Conservation (phyloP, 2,888 invertebrate species). For the Caenorhabditis sulstoni region DNA sequence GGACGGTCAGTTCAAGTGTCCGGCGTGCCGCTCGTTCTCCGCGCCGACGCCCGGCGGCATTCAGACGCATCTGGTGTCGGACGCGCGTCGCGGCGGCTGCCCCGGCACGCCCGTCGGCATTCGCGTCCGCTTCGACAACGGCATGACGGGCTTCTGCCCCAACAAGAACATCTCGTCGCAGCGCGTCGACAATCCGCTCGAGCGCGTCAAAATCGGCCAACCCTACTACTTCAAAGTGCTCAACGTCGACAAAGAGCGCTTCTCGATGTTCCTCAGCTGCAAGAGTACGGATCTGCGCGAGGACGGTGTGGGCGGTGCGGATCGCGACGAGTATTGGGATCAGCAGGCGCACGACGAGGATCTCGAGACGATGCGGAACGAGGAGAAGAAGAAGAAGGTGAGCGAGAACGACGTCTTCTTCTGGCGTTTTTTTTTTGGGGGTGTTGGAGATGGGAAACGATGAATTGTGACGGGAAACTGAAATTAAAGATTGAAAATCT, state of each 20-base stretch:
- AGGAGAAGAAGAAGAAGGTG: slow-evolving; percentile 88
- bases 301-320: slow-evolving; percentile 4
- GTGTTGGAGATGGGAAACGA: no score
- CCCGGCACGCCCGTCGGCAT: slow-evolving; percentile 96
- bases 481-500: no score
- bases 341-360: slow-evolving; percentile 89
- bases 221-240: slow-evolving; percentile 58
- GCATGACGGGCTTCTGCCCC: slow-evolving; percentile 91
- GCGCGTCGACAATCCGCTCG: slow-evolving; percentile 91
- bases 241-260: slow-evolving; percentile 40
- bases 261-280: slow-evolving; percentile 55
- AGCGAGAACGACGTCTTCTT: no score
- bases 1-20: slow-evolving; percentile 44
- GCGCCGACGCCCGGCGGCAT: slow-evolving; percentile 24
- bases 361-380: slow-evolving; percentile 83
- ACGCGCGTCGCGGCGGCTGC: slow-evolving; percentile 83
- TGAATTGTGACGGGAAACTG: no score
- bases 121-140: slow-evolving; percentile 90
- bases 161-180: slow-evolving; percentile 92
- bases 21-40: slow-evolving; percentile 37
- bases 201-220: slow-evolving; percentile 86
- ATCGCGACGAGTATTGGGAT: slow-evolving; percentile 89
- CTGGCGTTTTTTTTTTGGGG: no score
- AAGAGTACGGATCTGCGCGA: slow-evolving; percentile 52
- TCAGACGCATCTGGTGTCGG: slow-evolving; percentile 41